These are phyloP conservation scores for Muscicapa comitata DNA, from an alignment of 2,797 vertebrate species.

Conservation along the genomic window DNA sequence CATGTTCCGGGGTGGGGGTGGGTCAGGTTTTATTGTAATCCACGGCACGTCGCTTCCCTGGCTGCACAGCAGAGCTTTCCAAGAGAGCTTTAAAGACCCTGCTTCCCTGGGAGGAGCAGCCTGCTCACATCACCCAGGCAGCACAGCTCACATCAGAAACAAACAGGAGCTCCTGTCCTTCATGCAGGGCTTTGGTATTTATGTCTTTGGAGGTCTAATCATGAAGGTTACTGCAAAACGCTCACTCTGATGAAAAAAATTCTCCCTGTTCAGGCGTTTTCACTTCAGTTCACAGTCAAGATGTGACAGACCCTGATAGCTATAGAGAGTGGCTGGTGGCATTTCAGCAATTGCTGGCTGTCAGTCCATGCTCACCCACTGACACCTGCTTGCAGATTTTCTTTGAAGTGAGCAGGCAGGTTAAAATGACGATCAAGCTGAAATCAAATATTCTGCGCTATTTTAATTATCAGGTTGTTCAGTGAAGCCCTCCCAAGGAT, in stretches of 20 bases:
- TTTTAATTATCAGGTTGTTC: neutral
- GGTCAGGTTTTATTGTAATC: neutral
- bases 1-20: neutral
- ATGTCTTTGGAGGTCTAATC: neutral
- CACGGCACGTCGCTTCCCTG: neutral
- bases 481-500: neutral
- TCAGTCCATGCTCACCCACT: neutral
- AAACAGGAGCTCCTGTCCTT: neutral
- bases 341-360: neutral
- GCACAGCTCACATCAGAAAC: neutral
- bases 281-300: neutral
- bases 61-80: neutral
- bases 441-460: neutral
- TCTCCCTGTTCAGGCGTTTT: neutral
- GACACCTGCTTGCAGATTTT: neutral
- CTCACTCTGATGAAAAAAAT: neutral
- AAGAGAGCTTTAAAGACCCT: neutral
- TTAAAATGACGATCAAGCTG: neutral
- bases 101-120: neutral
- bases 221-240: neutral
- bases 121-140: accelerated
- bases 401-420: neutral
- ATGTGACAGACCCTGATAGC: neutral
- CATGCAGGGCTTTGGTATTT: neutral
- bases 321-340: neutral